phyloP scores from a whole-genome alignment of 2,888 invertebrate species.

The Cephus pulcher region DNA sequence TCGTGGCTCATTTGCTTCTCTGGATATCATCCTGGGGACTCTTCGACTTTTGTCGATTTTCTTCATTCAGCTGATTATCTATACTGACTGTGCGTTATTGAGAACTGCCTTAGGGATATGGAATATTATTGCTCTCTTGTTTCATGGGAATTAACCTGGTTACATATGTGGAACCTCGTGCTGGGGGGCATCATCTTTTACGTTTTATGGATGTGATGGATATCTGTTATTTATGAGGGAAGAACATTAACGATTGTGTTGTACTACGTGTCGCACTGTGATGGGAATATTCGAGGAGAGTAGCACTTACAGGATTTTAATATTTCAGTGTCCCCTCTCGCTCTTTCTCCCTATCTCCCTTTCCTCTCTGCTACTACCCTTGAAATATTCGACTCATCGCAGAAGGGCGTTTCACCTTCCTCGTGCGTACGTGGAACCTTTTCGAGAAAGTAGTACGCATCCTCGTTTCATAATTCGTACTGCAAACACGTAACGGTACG shows the following conservation, averaged over 20 bases:
- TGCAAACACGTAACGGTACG: conserved; percentile 39
- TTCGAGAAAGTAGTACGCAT: conserved; percentile 42
- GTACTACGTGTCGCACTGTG: not conserved
- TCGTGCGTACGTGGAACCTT: conserved; percentile 23
- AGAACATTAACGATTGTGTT: not conserved
- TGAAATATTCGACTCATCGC: conserved; percentile 15
- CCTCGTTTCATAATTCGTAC: conserved; percentile 41
- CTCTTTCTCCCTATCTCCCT: conserved; percentile 1
- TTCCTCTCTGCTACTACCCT: conserved; percentile 8
- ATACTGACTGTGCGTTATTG: not conserved
- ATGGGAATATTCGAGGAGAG: not conserved
- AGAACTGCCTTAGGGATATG: not conserved
- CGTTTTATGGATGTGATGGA: not conserved
- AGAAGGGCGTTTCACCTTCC: conserved; percentile 21
- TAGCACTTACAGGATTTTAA: not conserved
- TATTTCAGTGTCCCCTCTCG: not conserved
- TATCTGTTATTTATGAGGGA: not conserved
- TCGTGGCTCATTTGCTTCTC: not conserved
- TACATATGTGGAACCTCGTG: not conserved
- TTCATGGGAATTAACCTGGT: not conserved
- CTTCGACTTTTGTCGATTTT: not conserved
- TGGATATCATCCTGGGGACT: not conserved
- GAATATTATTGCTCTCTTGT: not conserved
- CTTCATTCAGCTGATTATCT: not conserved
- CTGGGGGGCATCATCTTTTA: not conserved